These are phyloP conservation scores for Zaprionus inermis DNA, from an alignment of 1,140 invertebrate genomes.

Conservation along the genomic window DNA sequence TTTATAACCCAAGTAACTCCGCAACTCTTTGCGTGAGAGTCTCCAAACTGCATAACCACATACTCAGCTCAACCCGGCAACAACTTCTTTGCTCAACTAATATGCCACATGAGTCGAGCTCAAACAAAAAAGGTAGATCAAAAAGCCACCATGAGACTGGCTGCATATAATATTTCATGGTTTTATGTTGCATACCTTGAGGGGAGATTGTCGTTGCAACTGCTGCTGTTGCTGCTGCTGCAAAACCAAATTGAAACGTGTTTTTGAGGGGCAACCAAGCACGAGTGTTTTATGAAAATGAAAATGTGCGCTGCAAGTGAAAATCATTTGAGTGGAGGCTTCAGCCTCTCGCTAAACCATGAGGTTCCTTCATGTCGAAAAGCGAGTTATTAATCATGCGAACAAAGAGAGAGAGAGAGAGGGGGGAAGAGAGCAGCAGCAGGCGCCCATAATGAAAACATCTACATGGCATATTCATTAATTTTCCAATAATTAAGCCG, in stretches of 20 bases:
- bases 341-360: background rate
- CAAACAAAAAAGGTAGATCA: constrained; percentile 34
- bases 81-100: background rate
- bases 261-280: constrained; percentile 6
- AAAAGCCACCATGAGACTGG: constrained; percentile 39
- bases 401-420: constrained; percentile 18
- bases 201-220: constrained; percentile 13
- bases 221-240: constrained; percentile 5
- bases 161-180: constrained; percentile 49
- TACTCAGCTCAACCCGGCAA: background rate
- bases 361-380: background rate
- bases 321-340: constrained; percentile 14
- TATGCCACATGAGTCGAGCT: background rate
- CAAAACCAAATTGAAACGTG: constrained; percentile 22
- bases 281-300: constrained; percentile 35
- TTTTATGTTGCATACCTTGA: constrained; percentile 47
- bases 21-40: background rate
- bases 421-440: background rate
- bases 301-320: constrained; percentile 34
- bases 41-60: background rate
- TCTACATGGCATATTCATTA: constrained; percentile 77
- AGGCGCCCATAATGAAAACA: constrained; percentile 57
- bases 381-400: constrained; percentile 69
- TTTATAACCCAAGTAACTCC: constrained; percentile 1
- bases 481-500: constrained; percentile 80